Evolutionary conservation across 2,797 vertebrate species (phyloP), one percentile per base, ranked within the genome.

Genomic region (Odontamblyopus lacepedii): DNA sequence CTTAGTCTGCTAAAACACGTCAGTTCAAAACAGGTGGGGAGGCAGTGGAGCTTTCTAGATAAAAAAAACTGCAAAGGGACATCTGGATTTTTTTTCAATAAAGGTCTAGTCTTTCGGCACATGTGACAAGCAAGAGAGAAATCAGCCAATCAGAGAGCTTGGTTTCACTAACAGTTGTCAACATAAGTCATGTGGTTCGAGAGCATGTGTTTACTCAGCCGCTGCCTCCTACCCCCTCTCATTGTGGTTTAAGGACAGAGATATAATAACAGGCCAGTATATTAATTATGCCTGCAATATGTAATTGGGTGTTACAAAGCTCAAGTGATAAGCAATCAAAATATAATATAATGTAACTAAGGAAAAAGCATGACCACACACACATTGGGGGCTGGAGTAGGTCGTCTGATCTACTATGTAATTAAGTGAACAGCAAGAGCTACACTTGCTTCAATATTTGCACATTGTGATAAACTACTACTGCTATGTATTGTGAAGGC

Each of bases 11-110:
- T 5, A 35, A 86, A 93, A 89, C 6, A 26, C 81, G 69, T 86
- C 84, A 79, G 88, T 41, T 61, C 75, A 69, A 29, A 86, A 80
- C 85, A 87, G 87, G 82, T 82, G 85, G 81, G 23, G 41, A 4
- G 63, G 62, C 55, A 9, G 63, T 57, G 73, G 84, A 92, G 72
- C 38, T 60, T 90, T 93, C 91, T 85, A 85, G 90, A 89, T 75
- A 84, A 87, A 83, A 87, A 83, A 80, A 80, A 74, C 71, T 61
- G 69, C 32, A 30, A 19, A 16, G 73, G 77, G 76, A 76, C 85
- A 85, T 83, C 80, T 87, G 85, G 74, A 75, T 51, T 68, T 69
- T 72, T 63, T 72, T 27, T 72, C 74, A 70, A 81, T 75, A 63
- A 72, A 60, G 5, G 64, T 83, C 78, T 78, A 71, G 78, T 81